phyloP scores from a whole-genome alignment of 2,888 invertebrate species.

The Polietes domitor region DNA sequence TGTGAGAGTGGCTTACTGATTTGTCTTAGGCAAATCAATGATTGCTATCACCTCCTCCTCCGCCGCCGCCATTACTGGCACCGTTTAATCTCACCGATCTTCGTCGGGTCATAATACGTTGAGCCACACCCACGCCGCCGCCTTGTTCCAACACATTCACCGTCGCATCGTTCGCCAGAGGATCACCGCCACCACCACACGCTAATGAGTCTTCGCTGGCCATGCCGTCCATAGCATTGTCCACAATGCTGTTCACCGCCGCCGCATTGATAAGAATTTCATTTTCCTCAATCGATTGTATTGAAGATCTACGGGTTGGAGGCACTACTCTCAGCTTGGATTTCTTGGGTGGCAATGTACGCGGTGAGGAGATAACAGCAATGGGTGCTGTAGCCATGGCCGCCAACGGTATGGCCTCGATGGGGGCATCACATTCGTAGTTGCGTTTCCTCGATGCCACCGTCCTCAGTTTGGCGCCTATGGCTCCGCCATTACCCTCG shows the following conservation, averaged over 20 bases:
- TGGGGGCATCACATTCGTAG: constrained; percentile 72
- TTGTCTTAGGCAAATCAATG: constrained; percentile 54
- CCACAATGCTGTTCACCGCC: constrained; percentile 67
- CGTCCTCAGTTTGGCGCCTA: constrained; percentile 68
- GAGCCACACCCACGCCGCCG: constrained; percentile 56
- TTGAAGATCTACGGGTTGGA: constrained; percentile 71
- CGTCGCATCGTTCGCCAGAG: constrained; percentile 47
- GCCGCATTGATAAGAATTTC: constrained; percentile 54
- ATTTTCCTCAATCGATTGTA: constrained; percentile 66
- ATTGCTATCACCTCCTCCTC: constrained; percentile 68
- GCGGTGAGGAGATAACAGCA: constrained; percentile 71
- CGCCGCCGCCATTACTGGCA: constrained; percentile 62
- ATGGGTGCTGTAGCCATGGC: constrained; percentile 49
- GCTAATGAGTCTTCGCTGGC: constrained; percentile 72
- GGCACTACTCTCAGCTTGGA: constrained; percentile 74
- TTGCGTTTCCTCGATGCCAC: constrained; percentile 76
- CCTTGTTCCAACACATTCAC: constrained; percentile 47
- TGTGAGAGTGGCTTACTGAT: neutral
- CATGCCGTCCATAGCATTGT: constrained; percentile 73
- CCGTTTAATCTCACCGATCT: constrained; percentile 76
- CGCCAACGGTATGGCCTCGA: constrained; percentile 38
- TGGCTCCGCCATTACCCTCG: constrained; percentile 62
- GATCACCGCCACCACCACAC: constrained; percentile 53
- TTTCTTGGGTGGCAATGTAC: constrained; percentile 77
- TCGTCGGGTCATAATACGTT: constrained; percentile 76